Conservation (phyloP, 2,888 invertebrate species). For the Chymomyza amoena region DNA sequence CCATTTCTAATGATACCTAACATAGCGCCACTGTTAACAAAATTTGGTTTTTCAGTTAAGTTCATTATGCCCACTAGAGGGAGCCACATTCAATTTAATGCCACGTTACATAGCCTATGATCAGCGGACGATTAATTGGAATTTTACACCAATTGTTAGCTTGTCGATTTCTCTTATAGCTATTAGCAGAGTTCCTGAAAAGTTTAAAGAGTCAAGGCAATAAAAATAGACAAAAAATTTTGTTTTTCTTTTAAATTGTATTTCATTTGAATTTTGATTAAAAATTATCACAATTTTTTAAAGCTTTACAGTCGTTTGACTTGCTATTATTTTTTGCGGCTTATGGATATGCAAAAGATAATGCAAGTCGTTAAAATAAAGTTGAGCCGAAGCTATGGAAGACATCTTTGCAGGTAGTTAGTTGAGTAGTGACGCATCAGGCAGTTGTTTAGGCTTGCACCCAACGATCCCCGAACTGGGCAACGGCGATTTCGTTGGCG, state of each 20-base stretch:
- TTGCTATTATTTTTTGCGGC: slow-evolving; percentile 55
- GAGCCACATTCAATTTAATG: too few species aligned
- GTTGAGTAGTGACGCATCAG: background rate
- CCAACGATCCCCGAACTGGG: slow-evolving; percentile 81
- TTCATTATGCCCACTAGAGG: too few species aligned
- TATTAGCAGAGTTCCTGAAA: too few species aligned
- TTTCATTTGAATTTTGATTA: slow-evolving; percentile 37
- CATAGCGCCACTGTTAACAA: too few species aligned
- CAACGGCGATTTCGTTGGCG: slow-evolving; percentile 73
- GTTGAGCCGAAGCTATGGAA: slow-evolving; percentile 53
- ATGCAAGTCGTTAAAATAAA: slow-evolving; percentile 61
- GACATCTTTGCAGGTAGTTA: slow-evolving; percentile 46
- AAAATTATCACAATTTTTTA: slow-evolving; percentile 70
- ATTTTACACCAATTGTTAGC: too few species aligned
- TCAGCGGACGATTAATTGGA: too few species aligned
- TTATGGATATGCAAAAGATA: slow-evolving; percentile 40
- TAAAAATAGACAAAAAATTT: slow-evolving; percentile 38
- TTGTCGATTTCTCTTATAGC: too few species aligned
- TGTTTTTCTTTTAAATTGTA: slow-evolving; percentile 45
- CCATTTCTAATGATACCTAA: too few species aligned
- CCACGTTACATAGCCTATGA: too few species aligned
- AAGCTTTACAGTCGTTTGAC: slow-evolving; percentile 53
- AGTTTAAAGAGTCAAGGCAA: slow-evolving; percentile 4
- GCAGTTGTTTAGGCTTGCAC: slow-evolving; percentile 82
- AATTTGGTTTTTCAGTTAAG: too few species aligned